phyloP scores from a whole-genome alignment of 2,113 vertebrate species.

The Oenanthe oenanthe region DNA sequence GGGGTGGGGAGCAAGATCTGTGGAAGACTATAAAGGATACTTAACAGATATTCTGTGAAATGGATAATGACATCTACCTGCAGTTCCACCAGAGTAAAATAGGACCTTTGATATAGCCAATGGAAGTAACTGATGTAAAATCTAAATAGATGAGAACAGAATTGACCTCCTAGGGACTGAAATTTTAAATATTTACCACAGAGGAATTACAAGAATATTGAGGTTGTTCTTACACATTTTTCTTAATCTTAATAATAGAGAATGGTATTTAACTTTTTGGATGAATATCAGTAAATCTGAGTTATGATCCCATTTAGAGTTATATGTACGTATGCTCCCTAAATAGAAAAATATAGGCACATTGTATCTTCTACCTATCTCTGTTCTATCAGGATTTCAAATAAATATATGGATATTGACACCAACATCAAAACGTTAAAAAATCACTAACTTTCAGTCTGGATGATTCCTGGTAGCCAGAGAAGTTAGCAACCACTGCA shows the following conservation, averaged over 20 bases:
- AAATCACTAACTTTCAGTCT: neutral
- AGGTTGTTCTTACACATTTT: neutral
- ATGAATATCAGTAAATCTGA: neutral
- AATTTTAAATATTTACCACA: neutral
- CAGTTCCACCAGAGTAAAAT: neutral
- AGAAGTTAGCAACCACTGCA: neutral
- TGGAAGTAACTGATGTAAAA: neutral
- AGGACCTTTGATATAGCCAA: neutral
- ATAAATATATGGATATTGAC: neutral
- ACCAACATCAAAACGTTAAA: neutral
- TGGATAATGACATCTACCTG: neutral
- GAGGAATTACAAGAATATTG: neutral
- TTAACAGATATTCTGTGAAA: neutral
- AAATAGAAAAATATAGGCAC: neutral
- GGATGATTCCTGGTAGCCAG: neutral
- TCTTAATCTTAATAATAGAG: neutral
- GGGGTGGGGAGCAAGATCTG: neutral
- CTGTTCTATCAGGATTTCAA: neutral
- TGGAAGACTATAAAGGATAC: neutral
- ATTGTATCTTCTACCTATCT: neutral
- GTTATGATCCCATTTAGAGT: neutral
- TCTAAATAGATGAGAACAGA: neutral
- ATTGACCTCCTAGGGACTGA: neutral
- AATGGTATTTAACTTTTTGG: neutral
- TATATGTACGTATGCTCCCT: neutral